These are phyloP conservation scores for Polia nebulosa DNA, from an alignment of 2,888 invertebrate genomes.

Conservation along the genomic window DNA sequence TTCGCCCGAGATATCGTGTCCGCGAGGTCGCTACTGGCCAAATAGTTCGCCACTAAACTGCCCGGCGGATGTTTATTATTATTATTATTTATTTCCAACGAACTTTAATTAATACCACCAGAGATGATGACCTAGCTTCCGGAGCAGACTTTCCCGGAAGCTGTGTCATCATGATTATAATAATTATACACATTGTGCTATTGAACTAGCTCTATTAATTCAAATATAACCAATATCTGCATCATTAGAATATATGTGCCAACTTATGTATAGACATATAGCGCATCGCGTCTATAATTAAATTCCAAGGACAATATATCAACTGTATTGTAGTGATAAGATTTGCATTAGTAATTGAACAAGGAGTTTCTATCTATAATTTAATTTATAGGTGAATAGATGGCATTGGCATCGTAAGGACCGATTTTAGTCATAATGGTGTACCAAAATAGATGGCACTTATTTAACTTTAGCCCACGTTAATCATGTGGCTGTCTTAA, in stretches of 20 bases:
- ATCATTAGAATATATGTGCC: neutral
- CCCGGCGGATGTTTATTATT: no score
- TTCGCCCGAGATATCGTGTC: no score
- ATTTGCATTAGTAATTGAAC: slow-evolving; percentile 65
- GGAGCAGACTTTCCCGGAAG: slow-evolving; percentile 15
- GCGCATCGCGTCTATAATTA: slow-evolving; percentile 57
- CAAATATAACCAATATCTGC: slow-evolving; percentile 21
- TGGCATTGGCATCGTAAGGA: neutral
- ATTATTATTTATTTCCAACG: slow-evolving; percentile 1
- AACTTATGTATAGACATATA: neutral
- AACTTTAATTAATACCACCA: slow-evolving; percentile 13
- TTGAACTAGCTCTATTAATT: neutral
- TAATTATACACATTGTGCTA: slow-evolving; percentile 13
- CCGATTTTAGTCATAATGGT: neutral
- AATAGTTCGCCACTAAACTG: no score
- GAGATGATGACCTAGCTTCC: no score
- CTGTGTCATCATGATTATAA: slow-evolving; percentile 10
- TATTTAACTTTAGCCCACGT: no score
- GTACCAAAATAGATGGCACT: neutral
- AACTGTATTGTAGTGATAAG: slow-evolving; percentile 57
- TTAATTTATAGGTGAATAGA: neutral
- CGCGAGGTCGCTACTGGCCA: no score
- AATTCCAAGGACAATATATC: slow-evolving; percentile 64
- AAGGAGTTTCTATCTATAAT: slow-evolving; percentile 4
- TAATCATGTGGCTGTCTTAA: neutral